Conservation (phyloP, 2,797 vertebrate genomes). For the Micropoecilia bifurca region DNA sequence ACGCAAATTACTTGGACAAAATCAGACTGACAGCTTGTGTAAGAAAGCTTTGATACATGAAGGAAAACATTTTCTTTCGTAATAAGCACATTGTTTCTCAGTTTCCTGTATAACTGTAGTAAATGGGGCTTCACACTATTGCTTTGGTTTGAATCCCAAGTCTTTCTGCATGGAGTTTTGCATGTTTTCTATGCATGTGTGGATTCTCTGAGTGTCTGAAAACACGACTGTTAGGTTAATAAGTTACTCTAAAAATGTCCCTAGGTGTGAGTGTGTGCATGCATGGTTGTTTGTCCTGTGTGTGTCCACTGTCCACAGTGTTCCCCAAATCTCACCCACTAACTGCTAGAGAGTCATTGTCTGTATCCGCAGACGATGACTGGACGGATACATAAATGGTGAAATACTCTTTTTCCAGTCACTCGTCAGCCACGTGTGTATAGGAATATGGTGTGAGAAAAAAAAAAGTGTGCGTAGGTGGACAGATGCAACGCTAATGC, state of each 20-base stretch:
- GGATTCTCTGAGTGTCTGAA: background rate
- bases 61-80: background rate
- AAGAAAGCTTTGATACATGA: background rate
- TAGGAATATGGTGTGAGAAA: background rate
- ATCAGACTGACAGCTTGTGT: background rate
- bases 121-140: background rate
- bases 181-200: background rate
- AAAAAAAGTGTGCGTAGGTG: constrained; percentile 7
- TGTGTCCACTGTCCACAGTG: background rate
- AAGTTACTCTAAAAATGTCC: background rate
- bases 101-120: background rate
- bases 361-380: background rate
- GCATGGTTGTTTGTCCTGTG: background rate
- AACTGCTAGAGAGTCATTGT: background rate
- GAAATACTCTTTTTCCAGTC: constrained; percentile 5
- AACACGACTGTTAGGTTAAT: background rate
- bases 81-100: background rate
- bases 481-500: constrained; percentile 16
- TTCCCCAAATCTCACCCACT: background rate
- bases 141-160: background rate
- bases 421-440: constrained; percentile 20
- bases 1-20: background rate
- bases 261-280: background rate
- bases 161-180: background rate
- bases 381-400: constrained; percentile 3